Evolutionary conservation across 1,140 invertebrate species (phyloP), one percentile per base, ranked within the genome.

Genomic region (Thrips palmi): DNA sequence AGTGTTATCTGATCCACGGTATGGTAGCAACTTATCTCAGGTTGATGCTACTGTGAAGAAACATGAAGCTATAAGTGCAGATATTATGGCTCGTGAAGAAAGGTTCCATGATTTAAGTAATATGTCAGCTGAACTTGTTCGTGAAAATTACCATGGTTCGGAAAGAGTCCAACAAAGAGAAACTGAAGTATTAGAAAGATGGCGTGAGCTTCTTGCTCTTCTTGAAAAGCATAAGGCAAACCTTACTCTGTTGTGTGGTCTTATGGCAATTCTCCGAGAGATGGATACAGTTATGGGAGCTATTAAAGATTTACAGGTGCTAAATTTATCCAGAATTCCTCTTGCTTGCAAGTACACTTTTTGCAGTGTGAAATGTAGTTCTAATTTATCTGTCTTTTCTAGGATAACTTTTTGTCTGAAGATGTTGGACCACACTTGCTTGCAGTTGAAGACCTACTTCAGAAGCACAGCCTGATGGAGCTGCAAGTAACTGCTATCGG

Each of bases 1-100:
- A 58, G 89, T 97, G 8, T 56, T 97, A 14, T 83, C 79, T 0
- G 91, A 97, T 63, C 83, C 89, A 6, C 67, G 87, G 40, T 89
- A 91, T 54, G 85, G 84, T 18, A 81, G 74, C 48, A 89, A 88
- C 63, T 60, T 93, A 40, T 69, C 75, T 0, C 89, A 97, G 56
- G 88, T 97, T 0, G 93, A 97, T 53, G 92, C 92, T 7, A 93
- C 89, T 0, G 73, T 97, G 4, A 97, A 97, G 62, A 97, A 98
- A 55, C 89, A 97, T 55, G 91, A 97, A 61, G 93, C 93, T 15
- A 93, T 99, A 34, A 87, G 83, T 47, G 92, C 92, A 0, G 93
- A 99, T 53, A 97, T 98, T 42, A 58, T 93, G 22, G 84, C 92
- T 3, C 64, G 74, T 54, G 82, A 89, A 54, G 91, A 97, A 54